Evolutionary conservation across 2,888 invertebrate genomes (phyloP).

Genomic region (Trisateles emortualis): DNA sequence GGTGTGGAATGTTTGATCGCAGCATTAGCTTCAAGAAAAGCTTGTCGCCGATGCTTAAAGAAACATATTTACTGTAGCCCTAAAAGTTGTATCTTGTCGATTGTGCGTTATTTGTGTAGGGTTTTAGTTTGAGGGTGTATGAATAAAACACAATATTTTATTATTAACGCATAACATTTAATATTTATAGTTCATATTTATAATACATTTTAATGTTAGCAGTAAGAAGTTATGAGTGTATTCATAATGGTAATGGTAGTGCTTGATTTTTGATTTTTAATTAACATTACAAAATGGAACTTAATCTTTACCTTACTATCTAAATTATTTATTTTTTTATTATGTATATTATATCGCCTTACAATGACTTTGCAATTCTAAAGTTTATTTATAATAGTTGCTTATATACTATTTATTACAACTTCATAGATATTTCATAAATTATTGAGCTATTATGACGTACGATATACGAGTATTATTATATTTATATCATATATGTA

Average conservation of each 20-base stretch:
- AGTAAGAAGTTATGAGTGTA: constrained; percentile 85
- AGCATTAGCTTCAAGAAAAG: no score
- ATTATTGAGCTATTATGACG: constrained; percentile 83
- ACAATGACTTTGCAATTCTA: constrained; percentile 50
- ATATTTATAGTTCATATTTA: constrained; percentile 88
- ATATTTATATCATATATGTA: constrained; percentile 54
- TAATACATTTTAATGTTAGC: constrained; percentile 87
- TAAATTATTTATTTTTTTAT: constrained; percentile 66
- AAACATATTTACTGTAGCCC: not conserved
- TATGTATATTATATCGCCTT: constrained; percentile 68
- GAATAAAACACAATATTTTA: constrained; percentile 76
- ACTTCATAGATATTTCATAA: constrained; percentile 70
- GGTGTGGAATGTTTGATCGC: no score
- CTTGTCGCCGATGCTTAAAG: not conserved
- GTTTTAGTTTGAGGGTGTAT: no score
- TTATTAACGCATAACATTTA: constrained; percentile 91
- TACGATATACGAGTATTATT: constrained; percentile 57
- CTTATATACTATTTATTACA: constrained; percentile 76
- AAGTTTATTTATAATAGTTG: constrained; percentile 61
- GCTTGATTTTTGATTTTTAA: constrained; percentile 80
- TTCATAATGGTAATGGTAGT: constrained; percentile 84
- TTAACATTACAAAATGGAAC: constrained; percentile 86
- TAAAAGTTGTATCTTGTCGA: no score
- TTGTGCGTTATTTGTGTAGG: no score
- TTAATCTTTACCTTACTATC: constrained; percentile 66